Evolutionary conservation across 1,140 invertebrate genomes (phyloP).

Genomic region (Zaprionus nigranus): DNA sequence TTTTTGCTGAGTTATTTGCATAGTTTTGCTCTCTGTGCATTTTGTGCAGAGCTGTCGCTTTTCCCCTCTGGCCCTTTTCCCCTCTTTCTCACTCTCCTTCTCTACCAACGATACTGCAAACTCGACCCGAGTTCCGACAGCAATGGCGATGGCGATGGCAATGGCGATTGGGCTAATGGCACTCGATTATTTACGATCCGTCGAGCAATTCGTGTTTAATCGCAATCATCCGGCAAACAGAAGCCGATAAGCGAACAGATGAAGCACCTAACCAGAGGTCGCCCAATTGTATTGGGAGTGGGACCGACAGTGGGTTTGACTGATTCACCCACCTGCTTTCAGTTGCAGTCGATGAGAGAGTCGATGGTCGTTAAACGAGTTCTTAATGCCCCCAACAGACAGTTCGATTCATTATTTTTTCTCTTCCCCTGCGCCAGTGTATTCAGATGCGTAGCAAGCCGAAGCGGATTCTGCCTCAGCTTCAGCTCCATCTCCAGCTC

Average conservation of each 20-base stretch:
- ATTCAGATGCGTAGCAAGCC: slow-evolving; percentile 27
- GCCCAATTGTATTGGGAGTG: background rate
- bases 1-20: slow-evolving; percentile 64
- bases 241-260: slow-evolving; percentile 55
- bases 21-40: slow-evolving; percentile 54
- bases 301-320: background rate
- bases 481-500: background rate
- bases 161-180: slow-evolving; percentile 56
- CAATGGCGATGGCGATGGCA: slow-evolving; percentile 13
- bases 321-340: slow-evolving; percentile 21
- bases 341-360: slow-evolving; percentile 8
- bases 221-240: slow-evolving; percentile 56
- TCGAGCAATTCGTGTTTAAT: slow-evolving; percentile 64
- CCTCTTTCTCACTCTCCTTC: no score
- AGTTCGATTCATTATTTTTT: slow-evolving; percentile 29
- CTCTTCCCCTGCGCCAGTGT: background rate
- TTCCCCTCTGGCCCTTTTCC: background rate
- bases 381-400: slow-evolving; percentile 52
- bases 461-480: background rate
- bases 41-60: slow-evolving; percentile 28
- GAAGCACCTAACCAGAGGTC: slow-evolving; percentile 37
- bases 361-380: slow-evolving; percentile 56
- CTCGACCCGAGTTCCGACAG: background rate
- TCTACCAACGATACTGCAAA: background rate
- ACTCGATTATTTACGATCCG: slow-evolving; percentile 66